phyloP scores from a whole-genome alignment of 2,888 invertebrate genomes.

The Anthophora plumipes region DNA sequence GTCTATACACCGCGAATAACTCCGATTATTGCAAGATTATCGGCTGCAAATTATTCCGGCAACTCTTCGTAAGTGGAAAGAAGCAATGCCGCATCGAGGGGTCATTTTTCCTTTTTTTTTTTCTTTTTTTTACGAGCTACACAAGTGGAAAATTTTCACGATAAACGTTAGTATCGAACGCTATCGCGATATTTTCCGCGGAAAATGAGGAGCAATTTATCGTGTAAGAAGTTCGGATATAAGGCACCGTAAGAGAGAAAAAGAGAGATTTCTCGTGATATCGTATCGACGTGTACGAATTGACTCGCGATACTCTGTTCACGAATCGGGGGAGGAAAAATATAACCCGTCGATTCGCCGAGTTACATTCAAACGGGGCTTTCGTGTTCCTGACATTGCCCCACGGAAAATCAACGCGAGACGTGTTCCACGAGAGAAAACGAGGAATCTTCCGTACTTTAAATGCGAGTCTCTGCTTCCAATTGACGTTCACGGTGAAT shows the following conservation, averaged over 20 bases:
- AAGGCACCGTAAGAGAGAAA: not conserved
- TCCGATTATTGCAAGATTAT: slow-evolving; percentile 26
- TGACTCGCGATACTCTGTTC: slow-evolving; percentile 9
- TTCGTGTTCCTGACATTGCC: slow-evolving; percentile 27
- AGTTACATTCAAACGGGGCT: slow-evolving; percentile 18
- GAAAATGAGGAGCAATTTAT: not conserved
- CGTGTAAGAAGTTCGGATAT: not conserved
- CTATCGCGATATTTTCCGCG: not conserved
- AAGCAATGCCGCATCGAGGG: too few species aligned
- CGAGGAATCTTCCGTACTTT: slow-evolving; percentile 17
- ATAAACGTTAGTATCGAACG: too few species aligned
- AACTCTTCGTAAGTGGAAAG: too few species aligned
- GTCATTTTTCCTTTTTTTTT: too few species aligned
- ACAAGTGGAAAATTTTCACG: too few species aligned
- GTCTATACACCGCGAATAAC: slow-evolving; percentile 6
- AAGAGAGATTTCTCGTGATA: not conserved
- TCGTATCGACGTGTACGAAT: slow-evolving; percentile 45
- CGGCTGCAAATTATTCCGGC: slow-evolving; percentile 2
- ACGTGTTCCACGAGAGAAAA: not conserved
- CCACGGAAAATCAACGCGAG: not conserved
- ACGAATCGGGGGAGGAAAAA: slow-evolving; percentile 34
- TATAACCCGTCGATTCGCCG: slow-evolving; percentile 34
- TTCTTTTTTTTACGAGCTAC: too few species aligned
- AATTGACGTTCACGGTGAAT: slow-evolving; percentile 5
- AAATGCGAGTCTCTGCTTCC: slow-evolving; percentile 14